phyloP scores from a whole-genome alignment of 2,797 vertebrate genomes.

The Sebastes itinus region DNA sequence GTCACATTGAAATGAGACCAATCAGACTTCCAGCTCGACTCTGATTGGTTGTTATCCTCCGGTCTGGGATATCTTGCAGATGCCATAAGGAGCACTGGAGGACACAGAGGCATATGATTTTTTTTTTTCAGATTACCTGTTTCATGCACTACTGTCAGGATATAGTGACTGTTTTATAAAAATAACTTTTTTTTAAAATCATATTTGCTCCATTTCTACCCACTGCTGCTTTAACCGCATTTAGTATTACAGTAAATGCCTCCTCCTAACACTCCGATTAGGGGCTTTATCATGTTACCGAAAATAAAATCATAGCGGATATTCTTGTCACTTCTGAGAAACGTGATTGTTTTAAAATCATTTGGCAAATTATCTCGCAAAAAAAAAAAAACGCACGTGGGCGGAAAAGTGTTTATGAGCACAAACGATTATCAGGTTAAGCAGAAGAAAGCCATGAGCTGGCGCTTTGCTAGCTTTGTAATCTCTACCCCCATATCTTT shows the following conservation, averaged over 20 bases:
- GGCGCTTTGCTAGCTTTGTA: conserved; percentile 80
- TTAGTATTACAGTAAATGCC: conserved; percentile 7
- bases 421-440: conserved; percentile 82
- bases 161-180: too few relatives aligned
- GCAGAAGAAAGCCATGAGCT: conserved; percentile 78
- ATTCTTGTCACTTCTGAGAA: conserved; percentile 44
- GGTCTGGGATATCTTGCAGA: too few relatives aligned
- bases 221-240: background rate
- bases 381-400: conserved; percentile 63
- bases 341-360: conserved; percentile 53
- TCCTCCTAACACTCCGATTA: conserved; percentile 7
- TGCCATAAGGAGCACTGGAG: too few relatives aligned
- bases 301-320: background rate
- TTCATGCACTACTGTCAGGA: too few relatives aligned
- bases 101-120: too few relatives aligned
- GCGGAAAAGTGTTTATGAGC: conserved; percentile 77
- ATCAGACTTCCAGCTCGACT: too few relatives aligned
- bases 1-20: background rate
- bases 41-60: too few relatives aligned
- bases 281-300: background rate
- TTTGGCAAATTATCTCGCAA: conserved; percentile 61
- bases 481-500: conserved; percentile 79
- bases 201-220: too few relatives aligned
- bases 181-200: too few relatives aligned
- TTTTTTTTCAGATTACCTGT: too few relatives aligned